Evolutionary conservation across 2,888 invertebrate species (phyloP).

Genomic region (Cactoblastis cactorum): DNA sequence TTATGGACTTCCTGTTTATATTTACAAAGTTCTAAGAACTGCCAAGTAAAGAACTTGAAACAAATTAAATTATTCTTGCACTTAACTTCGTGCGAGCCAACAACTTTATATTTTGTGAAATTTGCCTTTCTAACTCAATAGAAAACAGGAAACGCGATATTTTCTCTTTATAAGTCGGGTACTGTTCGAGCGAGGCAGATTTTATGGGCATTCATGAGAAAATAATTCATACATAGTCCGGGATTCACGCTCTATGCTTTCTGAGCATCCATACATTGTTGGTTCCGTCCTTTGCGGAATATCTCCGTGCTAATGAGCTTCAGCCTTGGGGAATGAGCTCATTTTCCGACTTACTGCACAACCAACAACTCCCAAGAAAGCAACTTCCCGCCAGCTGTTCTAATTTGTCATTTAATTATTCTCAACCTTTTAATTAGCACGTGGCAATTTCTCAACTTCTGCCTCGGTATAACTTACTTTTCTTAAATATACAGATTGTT

Average conservation of each 20-base stretch:
- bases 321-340: slow-evolving; percentile 62
- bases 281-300: slow-evolving; percentile 34
- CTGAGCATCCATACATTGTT: slow-evolving; percentile 37
- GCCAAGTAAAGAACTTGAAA: slow-evolving; percentile 5
- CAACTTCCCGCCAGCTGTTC: slow-evolving; percentile 45
- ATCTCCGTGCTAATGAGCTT: slow-evolving; percentile 54
- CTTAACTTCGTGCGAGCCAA: background rate
- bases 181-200: background rate
- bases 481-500: slow-evolving; percentile 13
- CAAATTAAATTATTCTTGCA: slow-evolving; percentile 7
- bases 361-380: slow-evolving; percentile 40
- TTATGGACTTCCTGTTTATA: background rate
- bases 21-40: slow-evolving; percentile 1
- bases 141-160: slow-evolving; percentile 5
- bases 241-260: slow-evolving; percentile 27
- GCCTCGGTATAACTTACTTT: background rate
- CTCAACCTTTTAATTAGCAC: slow-evolving; percentile 41
- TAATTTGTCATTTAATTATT: slow-evolving; percentile 57
- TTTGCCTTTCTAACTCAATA: slow-evolving; percentile 6
- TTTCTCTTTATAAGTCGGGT: background rate
- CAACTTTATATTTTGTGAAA: slow-evolving; percentile 6
- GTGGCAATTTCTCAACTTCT: slow-evolving; percentile 9
- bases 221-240: slow-evolving; percentile 15
- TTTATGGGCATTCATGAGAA: slow-evolving; percentile 2
- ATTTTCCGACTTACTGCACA: slow-evolving; percentile 59